These are phyloP conservation scores for Eupithecia pulchellata DNA, from an alignment of 2,888 invertebrate species.

Conservation along the genomic window DNA sequence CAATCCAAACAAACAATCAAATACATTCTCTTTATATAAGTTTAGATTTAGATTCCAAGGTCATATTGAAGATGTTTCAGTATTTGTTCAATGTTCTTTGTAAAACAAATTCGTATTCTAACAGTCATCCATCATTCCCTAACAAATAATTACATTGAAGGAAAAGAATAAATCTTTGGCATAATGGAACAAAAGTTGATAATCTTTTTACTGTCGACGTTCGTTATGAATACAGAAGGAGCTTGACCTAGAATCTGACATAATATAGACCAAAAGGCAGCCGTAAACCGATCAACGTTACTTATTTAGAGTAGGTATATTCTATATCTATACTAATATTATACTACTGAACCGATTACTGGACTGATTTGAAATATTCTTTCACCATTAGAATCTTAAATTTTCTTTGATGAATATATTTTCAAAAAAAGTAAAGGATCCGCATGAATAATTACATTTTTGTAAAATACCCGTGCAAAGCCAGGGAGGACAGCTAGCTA, in stretches of 20 bases:
- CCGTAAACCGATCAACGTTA: neutral
- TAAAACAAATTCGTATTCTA: neutral
- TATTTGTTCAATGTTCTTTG: constrained; percentile 10
- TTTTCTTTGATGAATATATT: too few species aligned
- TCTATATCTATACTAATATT: too few species aligned
- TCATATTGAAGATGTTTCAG: neutral
- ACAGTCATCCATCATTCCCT: constrained; percentile 9
- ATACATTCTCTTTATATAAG: too few species aligned
- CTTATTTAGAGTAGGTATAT: too few species aligned
- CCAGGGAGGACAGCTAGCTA: too few species aligned
- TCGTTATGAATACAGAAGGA: constrained; percentile 15
- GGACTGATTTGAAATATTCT: too few species aligned
- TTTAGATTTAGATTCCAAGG: neutral
- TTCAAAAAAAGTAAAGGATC: too few species aligned
- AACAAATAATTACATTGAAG: constrained; percentile 1
- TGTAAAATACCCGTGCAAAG: too few species aligned
- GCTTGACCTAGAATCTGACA: neutral
- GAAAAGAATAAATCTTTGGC: constrained; percentile 10
- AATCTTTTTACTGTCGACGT: constrained; percentile 14
- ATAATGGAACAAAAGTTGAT: constrained; percentile 13
- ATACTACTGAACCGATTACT: too few species aligned
- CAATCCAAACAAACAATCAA: too few species aligned
- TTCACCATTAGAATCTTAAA: too few species aligned
- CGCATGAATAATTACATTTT: too few species aligned
- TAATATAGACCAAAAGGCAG: constrained; percentile 1